Percentiles rank a stretch among this genome's conserved stretches.
These are phyloP conservation scores for Drosophila prolongata DNA, from an alignment of 2,888 invertebrate genomes.

Conservation along the genomic window DNA sequence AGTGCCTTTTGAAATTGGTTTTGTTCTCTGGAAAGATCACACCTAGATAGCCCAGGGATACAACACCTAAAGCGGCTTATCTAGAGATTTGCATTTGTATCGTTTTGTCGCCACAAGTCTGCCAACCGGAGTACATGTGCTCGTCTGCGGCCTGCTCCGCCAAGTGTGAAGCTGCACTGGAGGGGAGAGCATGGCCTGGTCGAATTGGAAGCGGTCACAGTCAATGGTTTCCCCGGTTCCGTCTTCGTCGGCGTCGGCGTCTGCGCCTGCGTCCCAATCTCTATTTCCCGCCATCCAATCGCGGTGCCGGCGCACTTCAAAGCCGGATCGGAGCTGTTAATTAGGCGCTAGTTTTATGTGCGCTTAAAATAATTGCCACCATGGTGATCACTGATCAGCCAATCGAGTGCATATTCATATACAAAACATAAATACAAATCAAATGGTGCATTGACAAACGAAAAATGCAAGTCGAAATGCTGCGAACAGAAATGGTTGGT, in stretches of 20 bases:
- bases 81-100: constrained; percentile 10
- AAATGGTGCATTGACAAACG: constrained; percentile 58
- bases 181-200: constrained; percentile 27
- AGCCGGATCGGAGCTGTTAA: constrained; percentile 60
- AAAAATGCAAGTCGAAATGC: constrained; percentile 28
- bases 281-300: constrained; percentile 8
- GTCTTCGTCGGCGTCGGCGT: constrained; percentile 8
- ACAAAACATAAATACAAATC: constrained; percentile 32
- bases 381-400: constrained; percentile 40
- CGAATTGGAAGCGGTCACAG: constrained; percentile 24
- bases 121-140: constrained; percentile 4
- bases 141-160: constrained; percentile 2
- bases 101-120: constrained; percentile 5
- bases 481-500: constrained; percentile 29
- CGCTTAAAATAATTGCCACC: constrained; percentile 75
- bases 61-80: background rate
- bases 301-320: constrained; percentile 66
- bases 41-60: background rate
- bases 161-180: constrained; percentile 18
- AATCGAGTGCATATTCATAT: constrained; percentile 37
- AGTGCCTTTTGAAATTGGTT: too few relatives aligned
- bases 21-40: background rate
- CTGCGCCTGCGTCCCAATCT: background rate
- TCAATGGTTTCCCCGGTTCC: constrained; percentile 35
- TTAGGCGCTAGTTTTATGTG: constrained; percentile 69